Base-by-base conservation (phyloP, 2,888 invertebrate species). In the Lepidocyrtoides sp. region DNA sequence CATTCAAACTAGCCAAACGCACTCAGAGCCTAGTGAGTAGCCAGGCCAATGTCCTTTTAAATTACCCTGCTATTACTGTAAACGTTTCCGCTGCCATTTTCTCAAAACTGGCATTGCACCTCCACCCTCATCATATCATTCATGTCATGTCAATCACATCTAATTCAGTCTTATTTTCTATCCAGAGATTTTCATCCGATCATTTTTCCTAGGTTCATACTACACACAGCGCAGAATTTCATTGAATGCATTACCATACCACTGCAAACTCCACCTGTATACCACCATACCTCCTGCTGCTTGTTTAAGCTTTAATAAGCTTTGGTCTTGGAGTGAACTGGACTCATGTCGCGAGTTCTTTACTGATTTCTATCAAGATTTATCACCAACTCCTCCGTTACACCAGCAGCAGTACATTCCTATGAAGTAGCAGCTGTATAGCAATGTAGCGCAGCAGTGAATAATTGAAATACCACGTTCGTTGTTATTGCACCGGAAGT, bases 11-110 rank as follows among this genome's bases (percentile, higher is more conserved):
- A n/a, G n/a, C n/a, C n/a, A n/a, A n/a, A n/a, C n/a, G n/a, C n/a
- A n/a, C n/a, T n/a, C n/a, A n/a, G n/a, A n/a, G n/a, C n/a, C n/a
- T n/a, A n/a, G n/a, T 1, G 5, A 32, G 8, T 26, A 4, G 20
- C 17, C 72, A 60, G 86, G 77, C 86, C 86, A 86, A 86, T 77
- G 86, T 86, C 86, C 86, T 86, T 48, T 77, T 57, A 57, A 29
- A 75, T 60, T 57, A 17, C 86, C 51, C 44, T 84, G 12, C 63
- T 23, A 60, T 44, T 83, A 63, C 14, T 14, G 23, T 83, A 83
- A 44, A 63, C 26, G 51, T 29, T 77, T 77, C 77, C 77, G 77
- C 20, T 17, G 41, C n/a, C 17, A 48, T 69, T 32, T 66, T n/a
- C 20, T 2, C 69, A 51, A 63, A 26, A 29, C 51, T 60, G 44